phyloP scores from a whole-genome alignment of 2,797 vertebrate genomes.

The Hydrocynus forskahlii region DNA sequence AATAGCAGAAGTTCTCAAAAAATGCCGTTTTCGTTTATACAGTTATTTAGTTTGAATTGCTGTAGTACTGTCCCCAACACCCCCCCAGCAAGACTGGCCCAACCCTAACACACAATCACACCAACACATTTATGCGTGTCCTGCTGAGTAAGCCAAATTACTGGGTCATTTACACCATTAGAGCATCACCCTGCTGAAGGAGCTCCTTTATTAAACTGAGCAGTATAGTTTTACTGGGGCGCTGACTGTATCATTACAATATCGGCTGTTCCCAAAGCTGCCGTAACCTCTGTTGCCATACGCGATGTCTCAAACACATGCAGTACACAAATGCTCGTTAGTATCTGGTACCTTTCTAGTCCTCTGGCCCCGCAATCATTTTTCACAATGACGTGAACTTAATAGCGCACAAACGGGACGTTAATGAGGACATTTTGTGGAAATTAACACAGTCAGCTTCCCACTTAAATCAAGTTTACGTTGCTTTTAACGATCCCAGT shows the following conservation, averaged over 20 bases:
- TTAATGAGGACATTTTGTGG: conserved; percentile 52
- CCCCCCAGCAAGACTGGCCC: conserved; percentile 38
- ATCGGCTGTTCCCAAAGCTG: conserved; percentile 43
- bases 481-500: conserved; percentile 39
- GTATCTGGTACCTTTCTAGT: conserved; percentile 37
- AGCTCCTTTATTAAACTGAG: conserved; percentile 52
- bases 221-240: conserved; percentile 57
- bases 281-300: conserved; percentile 53
- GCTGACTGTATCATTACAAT: conserved; percentile 55
- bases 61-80: conserved; percentile 33
- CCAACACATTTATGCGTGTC: conserved; percentile 32
- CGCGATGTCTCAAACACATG: conserved; percentile 40
- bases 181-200: conserved; percentile 49
- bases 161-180: conserved; percentile 54
- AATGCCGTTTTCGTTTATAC: conserved; percentile 44
- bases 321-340: conserved; percentile 40
- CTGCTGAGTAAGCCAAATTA: conserved; percentile 57
- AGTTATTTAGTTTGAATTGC: conserved; percentile 53
- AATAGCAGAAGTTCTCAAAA: conserved; percentile 61
- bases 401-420: conserved; percentile 28
- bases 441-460: conserved; percentile 36
- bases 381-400: conserved; percentile 29
- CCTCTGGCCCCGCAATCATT: conserved; percentile 14
- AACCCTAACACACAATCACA: conserved; percentile 28
- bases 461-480: conserved; percentile 42